Evolutionary conservation across 2,888 invertebrate species (phyloP), one percentile per base, ranked within the genome.

Genomic region (Sipha maydis): DNA sequence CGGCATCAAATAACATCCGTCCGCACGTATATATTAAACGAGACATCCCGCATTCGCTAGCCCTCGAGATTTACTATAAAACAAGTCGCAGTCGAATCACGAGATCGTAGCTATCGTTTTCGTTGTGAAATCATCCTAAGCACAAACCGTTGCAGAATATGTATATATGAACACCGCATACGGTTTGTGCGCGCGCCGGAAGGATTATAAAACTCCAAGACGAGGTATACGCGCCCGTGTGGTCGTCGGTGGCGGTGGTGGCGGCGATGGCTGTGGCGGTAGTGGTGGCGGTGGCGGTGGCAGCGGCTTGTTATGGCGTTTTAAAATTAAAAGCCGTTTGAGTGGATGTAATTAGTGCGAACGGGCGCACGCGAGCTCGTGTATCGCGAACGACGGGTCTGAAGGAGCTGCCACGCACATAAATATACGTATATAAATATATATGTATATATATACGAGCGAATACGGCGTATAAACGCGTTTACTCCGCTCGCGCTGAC

Each of bases 261-360:
- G 38, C 56, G 3, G 75, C 11, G 76, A n/a, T n/a, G n/a, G n/a
- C n/a, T n/a, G 69, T 11, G 28, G 4, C 31, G 69, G 38, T 48
- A 54, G 41, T 25, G 56, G 21, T 28, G 34, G 54, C 48, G 56
- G n/a, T 34, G 73, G 34, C 56, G 82, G 41, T 17, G 56, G 38
- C 56, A 4, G 75, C 11, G 76, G 84, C 84, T 84, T 76, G 84
- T 84, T 84, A 84, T 76, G 34, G 85, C 69, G 77, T 85, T 85
- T 85, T 85, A 69, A 85, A 85, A 85, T 85, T 85, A 85, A 85
- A 85, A 85, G 85, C 85, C 54, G 85, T 78, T 85, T 69, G 85
- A 85, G 67, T 85, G 85, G 69, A 85, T 85, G 85, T 85, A 85
- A 85, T 85, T 85, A 85, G 85, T 69, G 85, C 67, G 54, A 25